Percentiles rank a stretch among this genome's conserved stretches.
phyloP scores from a whole-genome alignment of 2,113 vertebrate species.

The Polypterus bichir region DNA sequence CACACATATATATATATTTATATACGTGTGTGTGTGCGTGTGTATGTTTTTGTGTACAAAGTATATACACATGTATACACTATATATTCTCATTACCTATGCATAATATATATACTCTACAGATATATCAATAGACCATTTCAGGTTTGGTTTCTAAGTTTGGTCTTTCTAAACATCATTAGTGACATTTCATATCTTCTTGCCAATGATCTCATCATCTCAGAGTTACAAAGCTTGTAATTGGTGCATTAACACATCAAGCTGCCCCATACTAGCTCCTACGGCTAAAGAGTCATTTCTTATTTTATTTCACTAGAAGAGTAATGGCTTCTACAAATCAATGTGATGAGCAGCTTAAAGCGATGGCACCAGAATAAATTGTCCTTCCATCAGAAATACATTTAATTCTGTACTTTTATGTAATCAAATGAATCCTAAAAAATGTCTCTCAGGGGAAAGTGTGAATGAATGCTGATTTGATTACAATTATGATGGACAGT shows the following conservation, averaged over 20 bases:
- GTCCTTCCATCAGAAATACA: slow-evolving; percentile 20
- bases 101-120: too few relatives aligned
- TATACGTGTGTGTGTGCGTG: too few relatives aligned
- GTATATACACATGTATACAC: too few relatives aligned
- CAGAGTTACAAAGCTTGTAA: slow-evolving; percentile 34
- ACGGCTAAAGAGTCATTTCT: slow-evolving; percentile 23
- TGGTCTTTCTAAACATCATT: background rate
- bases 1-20: too few relatives aligned
- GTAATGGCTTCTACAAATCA: slow-evolving; percentile 39
- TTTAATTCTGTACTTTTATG: slow-evolving; percentile 21
- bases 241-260: slow-evolving; percentile 35
- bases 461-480: slow-evolving; percentile 12
- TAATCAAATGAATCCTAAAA: slow-evolving; percentile 17
- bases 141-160: too few relatives aligned
- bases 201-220: slow-evolving; percentile 22
- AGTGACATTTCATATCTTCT: background rate
- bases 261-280: slow-evolving; percentile 16
- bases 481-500: slow-evolving; percentile 10
- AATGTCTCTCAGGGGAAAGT: background rate
- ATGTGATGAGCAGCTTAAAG: slow-evolving; percentile 23
- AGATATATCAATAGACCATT: too few relatives aligned
- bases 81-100: too few relatives aligned
- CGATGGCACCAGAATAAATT: slow-evolving; percentile 19
- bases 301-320: slow-evolving; percentile 32
- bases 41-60: too few relatives aligned